phyloP scores from a whole-genome alignment of 2,888 invertebrate species.

The Scelioninae gen. 2 region DNA sequence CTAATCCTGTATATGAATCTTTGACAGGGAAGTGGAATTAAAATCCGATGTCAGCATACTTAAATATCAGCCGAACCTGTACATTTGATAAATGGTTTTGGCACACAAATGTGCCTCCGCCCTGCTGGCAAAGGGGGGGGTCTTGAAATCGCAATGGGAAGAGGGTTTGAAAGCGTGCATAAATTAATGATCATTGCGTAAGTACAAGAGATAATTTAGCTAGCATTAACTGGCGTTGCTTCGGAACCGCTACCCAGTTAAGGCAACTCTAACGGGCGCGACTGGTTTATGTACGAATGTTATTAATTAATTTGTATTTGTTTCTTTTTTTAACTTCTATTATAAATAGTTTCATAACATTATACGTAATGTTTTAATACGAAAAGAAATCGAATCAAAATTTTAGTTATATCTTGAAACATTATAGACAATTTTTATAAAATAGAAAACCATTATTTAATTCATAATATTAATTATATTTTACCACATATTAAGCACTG shows the following conservation, averaged over 20 bases:
- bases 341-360: too few relatives aligned
- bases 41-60: constrained; percentile 18
- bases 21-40: constrained; percentile 11
- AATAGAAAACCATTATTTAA: too few relatives aligned
- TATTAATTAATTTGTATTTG: constrained; percentile 73
- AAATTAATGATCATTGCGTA: constrained; percentile 72
- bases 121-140: constrained; percentile 23
- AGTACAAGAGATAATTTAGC: constrained; percentile 70
- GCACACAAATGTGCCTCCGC: constrained; percentile 31
- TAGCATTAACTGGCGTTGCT: constrained; percentile 69
- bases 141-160: constrained; percentile 44
- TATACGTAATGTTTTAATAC: too few relatives aligned
- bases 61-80: constrained; percentile 31
- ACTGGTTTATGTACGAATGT: constrained; percentile 67
- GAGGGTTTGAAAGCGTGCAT: constrained; percentile 54
- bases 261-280: constrained; percentile 61
- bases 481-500: too few relatives aligned
- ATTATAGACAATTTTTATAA: too few relatives aligned
- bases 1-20: not conserved
- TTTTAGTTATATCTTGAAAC: too few relatives aligned
- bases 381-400: too few relatives aligned
- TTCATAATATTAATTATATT: too few relatives aligned
- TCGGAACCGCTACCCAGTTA: constrained; percentile 60
- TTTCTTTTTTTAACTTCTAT: too few relatives aligned
- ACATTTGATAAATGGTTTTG: constrained; percentile 39